These are phyloP conservation scores for Polymixis lichenea DNA, from an alignment of 2,888 invertebrate genomes.

Conservation along the genomic window DNA sequence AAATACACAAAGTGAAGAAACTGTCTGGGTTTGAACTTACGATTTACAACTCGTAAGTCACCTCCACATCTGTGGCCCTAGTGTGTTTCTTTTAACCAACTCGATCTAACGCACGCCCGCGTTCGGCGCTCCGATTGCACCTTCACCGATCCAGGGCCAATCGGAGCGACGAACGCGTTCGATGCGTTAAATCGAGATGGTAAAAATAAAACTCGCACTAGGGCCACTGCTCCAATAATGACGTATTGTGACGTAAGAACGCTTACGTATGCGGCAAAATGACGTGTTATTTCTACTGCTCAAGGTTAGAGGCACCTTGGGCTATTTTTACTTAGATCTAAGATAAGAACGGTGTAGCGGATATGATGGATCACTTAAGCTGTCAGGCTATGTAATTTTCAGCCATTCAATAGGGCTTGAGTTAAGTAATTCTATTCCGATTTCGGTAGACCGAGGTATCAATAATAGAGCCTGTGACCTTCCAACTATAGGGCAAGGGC, in stretches of 20 bases:
- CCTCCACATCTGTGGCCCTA: too few relatives aligned
- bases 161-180: too few relatives aligned
- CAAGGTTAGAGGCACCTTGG: slow-evolving; percentile 40
- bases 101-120: too few relatives aligned
- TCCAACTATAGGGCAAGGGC: background rate
- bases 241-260: slow-evolving; percentile 32
- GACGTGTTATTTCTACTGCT: slow-evolving; percentile 1
- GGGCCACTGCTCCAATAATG: background rate
- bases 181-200: too few relatives aligned
- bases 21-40: too few relatives aligned
- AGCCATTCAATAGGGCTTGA: slow-evolving; percentile 21
- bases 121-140: too few relatives aligned
- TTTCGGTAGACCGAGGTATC: background rate
- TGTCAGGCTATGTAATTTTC: slow-evolving; percentile 26
- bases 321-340: slow-evolving; percentile 33
- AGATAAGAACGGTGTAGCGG: slow-evolving; percentile 12
- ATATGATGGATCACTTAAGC: slow-evolving; percentile 32
- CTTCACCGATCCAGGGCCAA: too few relatives aligned
- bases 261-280: slow-evolving; percentile 24
- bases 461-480: background rate
- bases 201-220: too few relatives aligned
- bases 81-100: too few relatives aligned
- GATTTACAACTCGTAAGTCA: too few relatives aligned
- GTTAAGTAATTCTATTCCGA: slow-evolving; percentile 7
- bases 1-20: too few relatives aligned